phyloP scores from a whole-genome alignment of 2,113 vertebrate species.

The Melanerpes aurifrons region DNA sequence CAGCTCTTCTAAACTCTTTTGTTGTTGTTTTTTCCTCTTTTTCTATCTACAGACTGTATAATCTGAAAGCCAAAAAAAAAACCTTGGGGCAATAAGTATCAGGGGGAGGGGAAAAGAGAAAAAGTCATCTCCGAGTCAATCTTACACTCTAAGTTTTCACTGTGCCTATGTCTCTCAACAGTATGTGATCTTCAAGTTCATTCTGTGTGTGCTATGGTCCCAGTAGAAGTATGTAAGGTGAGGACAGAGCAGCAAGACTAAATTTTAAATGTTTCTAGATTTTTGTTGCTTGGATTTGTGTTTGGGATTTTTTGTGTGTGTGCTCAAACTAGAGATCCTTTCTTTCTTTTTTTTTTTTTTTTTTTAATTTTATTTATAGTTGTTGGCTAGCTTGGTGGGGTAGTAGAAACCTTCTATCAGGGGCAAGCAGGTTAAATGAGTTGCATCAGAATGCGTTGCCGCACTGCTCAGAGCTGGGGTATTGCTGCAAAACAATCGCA shows the following conservation, averaged over 20 bases:
- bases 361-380: constrained; percentile 25
- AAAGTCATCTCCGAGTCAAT: not conserved
- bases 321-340: not conserved
- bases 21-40: not conserved
- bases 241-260: not conserved
- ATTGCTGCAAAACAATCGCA: constrained; percentile 1
- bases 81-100: not conserved
- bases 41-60: not conserved
- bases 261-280: constrained; percentile 1
- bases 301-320: not conserved
- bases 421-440: constrained; percentile 59
- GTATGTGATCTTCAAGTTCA: not conserved
- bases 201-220: not conserved
- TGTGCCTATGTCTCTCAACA: not conserved
- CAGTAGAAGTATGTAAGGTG: not conserved
- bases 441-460: constrained; percentile 15
- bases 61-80: not conserved
- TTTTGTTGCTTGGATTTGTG: not conserved
- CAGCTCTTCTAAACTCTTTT: not conserved
- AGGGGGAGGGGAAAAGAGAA: not conserved
- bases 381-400: not conserved
- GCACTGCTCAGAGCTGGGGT: not conserved
- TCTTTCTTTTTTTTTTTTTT: not conserved
- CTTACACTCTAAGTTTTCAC: not conserved
- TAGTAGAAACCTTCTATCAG: constrained; percentile 22